Conservation (phyloP, 2,113 vertebrate genomes). For the rat (Rattus norvegicus) region GRCr8 NC_086026.1:107132501-107133000, state of each 20-base stretch:
- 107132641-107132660: background rate
- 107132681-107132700: background rate
- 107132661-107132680: background rate
- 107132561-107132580: conserved; percentile 24
- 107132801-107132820: background rate
- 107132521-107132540: conserved; percentile 62
- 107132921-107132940: background rate
- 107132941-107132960: background rate
- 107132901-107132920: background rate
- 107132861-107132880: background rate
- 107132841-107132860: background rate
- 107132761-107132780: background rate
- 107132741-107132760: background rate
- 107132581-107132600: background rate
- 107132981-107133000: background rate
- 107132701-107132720: background rate
- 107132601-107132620: background rate
- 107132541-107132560: background rate
- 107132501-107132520: conserved; percentile 72
- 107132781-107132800: background rate
- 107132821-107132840: background rate
- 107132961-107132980: background rate
- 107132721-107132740: background rate
- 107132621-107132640: background rate
- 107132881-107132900: background rate